Evolutionary conservation across 1,140 invertebrate genomes (phyloP), one percentile per base, ranked within the genome.

Genomic region (Notospermus geniculatus): DNA sequence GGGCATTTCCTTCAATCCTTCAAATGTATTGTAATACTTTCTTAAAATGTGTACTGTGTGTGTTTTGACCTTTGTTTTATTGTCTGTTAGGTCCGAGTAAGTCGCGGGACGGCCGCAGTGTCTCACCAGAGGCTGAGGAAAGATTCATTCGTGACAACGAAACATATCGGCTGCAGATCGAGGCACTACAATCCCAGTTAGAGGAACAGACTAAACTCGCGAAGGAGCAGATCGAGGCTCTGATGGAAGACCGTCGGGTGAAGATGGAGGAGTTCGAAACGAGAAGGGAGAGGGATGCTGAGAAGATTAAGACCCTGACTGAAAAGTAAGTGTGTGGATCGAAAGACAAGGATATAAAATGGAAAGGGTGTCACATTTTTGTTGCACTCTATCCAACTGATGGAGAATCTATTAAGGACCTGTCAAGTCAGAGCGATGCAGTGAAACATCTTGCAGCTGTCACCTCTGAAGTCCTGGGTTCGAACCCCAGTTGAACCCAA

Each of bases 241-340:
- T 81, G 55, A 53, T 79, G 52, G 78, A 80, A 54, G 80, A 82
- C 46, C 57, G 78, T 1, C 63, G 72, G 36, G 76, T 79, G 1
- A 78, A 78, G 52, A 72, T 74, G 25, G 77, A 81, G 60, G 80
- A 82, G 61, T 69, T 68, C 60, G 77, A 81, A 57, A 75, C 79
- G 4, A 64, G 78, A 19, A 60, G 74, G 60, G 68, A 74, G 54
- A 64, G 78, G 59, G 80, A 82, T 64, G 71, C 75, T 41, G 78
- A 80, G 19, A 81, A 77, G 66, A 79, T 82, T 45, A 71, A 76
- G 64, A 75, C 71, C 39, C 63, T 80, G 2, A 76, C 77, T 56
- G 79, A 81, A 66, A 82, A 82, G 77, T 80, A 69, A 67, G 65
- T 62, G n/a, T n/a, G n/a, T n/a, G n/a, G 15, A 23, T 54, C 17